Conservation (phyloP, 2,888 invertebrate species). For the Tinea semifulvella region DNA sequence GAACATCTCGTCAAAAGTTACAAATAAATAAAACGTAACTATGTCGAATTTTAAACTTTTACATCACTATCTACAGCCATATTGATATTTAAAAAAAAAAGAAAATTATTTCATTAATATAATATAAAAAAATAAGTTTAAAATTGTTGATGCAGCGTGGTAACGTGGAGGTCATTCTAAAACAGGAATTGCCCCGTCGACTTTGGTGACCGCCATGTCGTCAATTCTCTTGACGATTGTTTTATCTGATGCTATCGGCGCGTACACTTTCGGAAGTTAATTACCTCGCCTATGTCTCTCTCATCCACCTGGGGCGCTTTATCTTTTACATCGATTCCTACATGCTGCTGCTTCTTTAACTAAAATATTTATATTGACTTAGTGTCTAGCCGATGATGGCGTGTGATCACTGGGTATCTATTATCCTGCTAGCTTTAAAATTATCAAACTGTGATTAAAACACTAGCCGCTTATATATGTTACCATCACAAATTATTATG, state of each 20-base stretch:
- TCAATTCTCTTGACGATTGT: slow-evolving; percentile 17
- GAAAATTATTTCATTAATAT: slow-evolving; percentile 3
- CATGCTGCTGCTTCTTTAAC: slow-evolving; percentile 7
- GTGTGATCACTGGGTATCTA: slow-evolving; percentile 1
- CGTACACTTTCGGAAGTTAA: slow-evolving; percentile 18
- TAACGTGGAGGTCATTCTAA: neutral
- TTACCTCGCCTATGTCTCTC: slow-evolving; percentile 26
- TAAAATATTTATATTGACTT: slow-evolving; percentile 10
- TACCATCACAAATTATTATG: too few species aligned
- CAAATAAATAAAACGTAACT: too few species aligned
- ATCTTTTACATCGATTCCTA: slow-evolving; percentile 19
- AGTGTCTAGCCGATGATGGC: neutral
- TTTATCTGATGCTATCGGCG: slow-evolving; percentile 16
- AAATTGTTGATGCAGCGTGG: too few species aligned
- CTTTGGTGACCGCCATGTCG: slow-evolving; percentile 5
- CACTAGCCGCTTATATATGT: neutral
- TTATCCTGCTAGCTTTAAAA: neutral
- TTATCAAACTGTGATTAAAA: too few species aligned
- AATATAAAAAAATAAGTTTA: too few species aligned
- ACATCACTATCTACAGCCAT: too few species aligned
- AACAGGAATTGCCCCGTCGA: slow-evolving; percentile 11
- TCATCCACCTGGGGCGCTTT: slow-evolving; percentile 30
- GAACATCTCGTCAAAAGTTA: too few species aligned
- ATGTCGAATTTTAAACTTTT: too few species aligned
- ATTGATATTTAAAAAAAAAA: too few species aligned